These are phyloP conservation scores for Elachura formosa DNA, from an alignment of 2,113 vertebrate genomes.

Conservation along the genomic window DNA sequence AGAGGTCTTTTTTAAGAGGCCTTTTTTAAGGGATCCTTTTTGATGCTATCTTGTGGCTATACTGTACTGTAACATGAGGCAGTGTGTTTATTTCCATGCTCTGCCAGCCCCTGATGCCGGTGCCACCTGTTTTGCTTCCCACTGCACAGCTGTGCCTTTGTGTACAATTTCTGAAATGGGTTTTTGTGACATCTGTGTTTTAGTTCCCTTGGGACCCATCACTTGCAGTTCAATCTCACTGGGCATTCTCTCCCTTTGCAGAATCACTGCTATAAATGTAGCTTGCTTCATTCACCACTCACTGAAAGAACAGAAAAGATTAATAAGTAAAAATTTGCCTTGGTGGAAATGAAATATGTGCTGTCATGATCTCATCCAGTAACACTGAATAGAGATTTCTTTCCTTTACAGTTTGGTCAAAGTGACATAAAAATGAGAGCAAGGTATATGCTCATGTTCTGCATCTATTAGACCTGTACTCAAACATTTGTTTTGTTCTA, in stretches of 20 bases:
- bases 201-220: constrained; percentile 23
- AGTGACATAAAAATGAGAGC: neutral
- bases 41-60: neutral
- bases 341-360: neutral
- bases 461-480: neutral
- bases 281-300: neutral
- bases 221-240: neutral
- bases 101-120: neutral
- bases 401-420: neutral
- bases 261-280: neutral
- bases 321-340: neutral
- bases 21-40: neutral
- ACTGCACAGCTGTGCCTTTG: constrained; percentile 7
- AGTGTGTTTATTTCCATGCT: neutral
- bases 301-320: neutral
- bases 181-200: constrained; percentile 65
- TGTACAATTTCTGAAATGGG: constrained; percentile 36
- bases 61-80: neutral
- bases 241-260: neutral
- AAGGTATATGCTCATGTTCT: neutral
- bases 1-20: neutral
- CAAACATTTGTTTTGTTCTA: neutral
- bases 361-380: neutral
- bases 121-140: constrained; percentile 22
- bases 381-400: neutral